Percentiles rank a stretch among this genome's conserved stretches.
phyloP scores from a whole-genome alignment of 1,140 invertebrate genomes.

The Wasmannia auropunctata region DNA sequence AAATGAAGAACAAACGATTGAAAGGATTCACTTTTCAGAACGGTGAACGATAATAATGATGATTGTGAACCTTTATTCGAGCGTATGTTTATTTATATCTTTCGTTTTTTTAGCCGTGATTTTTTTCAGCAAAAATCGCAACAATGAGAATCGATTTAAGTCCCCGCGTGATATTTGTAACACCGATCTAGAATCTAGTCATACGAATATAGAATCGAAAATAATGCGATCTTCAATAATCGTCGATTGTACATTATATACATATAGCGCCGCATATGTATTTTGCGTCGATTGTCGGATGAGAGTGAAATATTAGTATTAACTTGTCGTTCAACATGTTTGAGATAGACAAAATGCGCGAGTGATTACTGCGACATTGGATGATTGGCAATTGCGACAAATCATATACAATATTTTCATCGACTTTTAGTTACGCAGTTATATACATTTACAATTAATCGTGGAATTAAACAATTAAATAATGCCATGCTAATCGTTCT shows the following conservation, averaged over 20 bases:
- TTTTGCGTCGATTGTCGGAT: background rate
- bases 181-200: slow-evolving; percentile 34
- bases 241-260: too few relatives aligned
- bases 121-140: background rate
- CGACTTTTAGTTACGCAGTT: background rate
- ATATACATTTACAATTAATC: background rate
- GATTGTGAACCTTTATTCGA: background rate
- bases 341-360: background rate
- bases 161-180: background rate
- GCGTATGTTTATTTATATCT: background rate
- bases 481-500: background rate
- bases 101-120: background rate
- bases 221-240: background rate
- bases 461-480: background rate
- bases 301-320: background rate
- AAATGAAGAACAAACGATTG: background rate
- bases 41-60: background rate
- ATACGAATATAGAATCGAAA: slow-evolving; percentile 16
- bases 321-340: background rate
- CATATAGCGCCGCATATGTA: background rate
- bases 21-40: background rate
- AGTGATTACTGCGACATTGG: background rate
- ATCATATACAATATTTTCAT: background rate
- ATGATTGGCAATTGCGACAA: background rate
- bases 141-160: background rate